Percentiles rank a stretch among this genome's conserved stretches.
These are phyloP conservation scores for Tenrec ecaudatus DNA, from an alignment of 2,113 vertebrate species.

Conservation along the genomic window DNA sequence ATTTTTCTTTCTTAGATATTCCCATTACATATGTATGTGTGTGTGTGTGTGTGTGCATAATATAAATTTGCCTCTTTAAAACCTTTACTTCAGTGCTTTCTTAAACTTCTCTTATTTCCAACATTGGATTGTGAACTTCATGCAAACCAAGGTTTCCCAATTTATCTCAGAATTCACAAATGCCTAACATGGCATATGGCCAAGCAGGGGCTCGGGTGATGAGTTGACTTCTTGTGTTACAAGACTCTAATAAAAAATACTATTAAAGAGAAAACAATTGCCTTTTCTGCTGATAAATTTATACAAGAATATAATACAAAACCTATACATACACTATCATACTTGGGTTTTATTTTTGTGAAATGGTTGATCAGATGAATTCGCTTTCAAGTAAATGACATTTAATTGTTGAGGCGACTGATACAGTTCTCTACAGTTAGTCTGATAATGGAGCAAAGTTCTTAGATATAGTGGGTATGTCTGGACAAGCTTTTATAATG, in stretches of 20 bases:
- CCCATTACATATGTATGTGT: neutral
- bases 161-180: neutral
- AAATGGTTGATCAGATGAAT: conserved; percentile 4
- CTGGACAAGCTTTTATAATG: conserved; percentile 25
- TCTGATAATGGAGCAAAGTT: conserved; percentile 13
- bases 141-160: neutral
- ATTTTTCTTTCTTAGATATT: neutral
- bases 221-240: neutral
- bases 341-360: neutral
- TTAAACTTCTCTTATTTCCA: neutral
- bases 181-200: neutral
- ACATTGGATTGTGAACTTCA: neutral
- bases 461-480: neutral
- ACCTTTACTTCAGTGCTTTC: neutral
- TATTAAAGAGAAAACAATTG: neutral
- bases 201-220: neutral
- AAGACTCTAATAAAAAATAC: neutral
- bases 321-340: neutral
- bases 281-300: neutral
- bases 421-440: neutral
- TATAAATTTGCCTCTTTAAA: neutral
- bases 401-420: conserved; percentile 50
- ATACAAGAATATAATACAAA: neutral
- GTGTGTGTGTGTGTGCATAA: neutral
- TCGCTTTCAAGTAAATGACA: conserved; percentile 14